Conservation (phyloP, 2,113 vertebrate genomes). For the Terrapene triunguis region DNA sequence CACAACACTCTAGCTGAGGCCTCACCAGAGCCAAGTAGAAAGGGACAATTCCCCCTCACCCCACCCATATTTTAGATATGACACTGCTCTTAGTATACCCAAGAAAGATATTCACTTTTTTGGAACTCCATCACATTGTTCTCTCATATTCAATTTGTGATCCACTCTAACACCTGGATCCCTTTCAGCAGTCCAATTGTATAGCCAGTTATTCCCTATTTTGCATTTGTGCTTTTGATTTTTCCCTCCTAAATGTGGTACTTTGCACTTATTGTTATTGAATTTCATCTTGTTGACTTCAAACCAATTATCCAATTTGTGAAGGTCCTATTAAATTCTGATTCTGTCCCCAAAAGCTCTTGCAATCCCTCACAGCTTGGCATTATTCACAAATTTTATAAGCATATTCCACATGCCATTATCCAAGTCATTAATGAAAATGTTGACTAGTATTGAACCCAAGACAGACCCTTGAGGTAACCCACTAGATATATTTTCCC, state of each 20-base stretch:
- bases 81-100: not conserved
- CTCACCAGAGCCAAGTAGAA: not conserved
- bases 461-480: not conserved
- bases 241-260: too few relatives aligned
- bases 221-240: too few relatives aligned
- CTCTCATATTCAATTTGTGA: too few relatives aligned
- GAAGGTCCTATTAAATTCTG: not conserved
- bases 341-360: not conserved
- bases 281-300: too few relatives aligned
- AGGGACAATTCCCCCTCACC: not conserved
- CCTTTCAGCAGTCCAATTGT: too few relatives aligned
- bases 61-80: not conserved
- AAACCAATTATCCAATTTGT: too few relatives aligned
- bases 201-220: too few relatives aligned
- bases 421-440: not conserved
- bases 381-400: not conserved
- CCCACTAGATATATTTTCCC: not conserved
- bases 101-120: not conserved
- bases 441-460: not conserved
- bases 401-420: not conserved
- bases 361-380: not conserved
- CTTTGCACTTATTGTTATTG: too few relatives aligned
- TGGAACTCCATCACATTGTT: not conserved
- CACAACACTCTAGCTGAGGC: not conserved
- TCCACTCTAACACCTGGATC: too few relatives aligned